Evolutionary conservation across 1,140 invertebrate species (phyloP).

Genomic region (Drosophila paulistorum): DNA sequence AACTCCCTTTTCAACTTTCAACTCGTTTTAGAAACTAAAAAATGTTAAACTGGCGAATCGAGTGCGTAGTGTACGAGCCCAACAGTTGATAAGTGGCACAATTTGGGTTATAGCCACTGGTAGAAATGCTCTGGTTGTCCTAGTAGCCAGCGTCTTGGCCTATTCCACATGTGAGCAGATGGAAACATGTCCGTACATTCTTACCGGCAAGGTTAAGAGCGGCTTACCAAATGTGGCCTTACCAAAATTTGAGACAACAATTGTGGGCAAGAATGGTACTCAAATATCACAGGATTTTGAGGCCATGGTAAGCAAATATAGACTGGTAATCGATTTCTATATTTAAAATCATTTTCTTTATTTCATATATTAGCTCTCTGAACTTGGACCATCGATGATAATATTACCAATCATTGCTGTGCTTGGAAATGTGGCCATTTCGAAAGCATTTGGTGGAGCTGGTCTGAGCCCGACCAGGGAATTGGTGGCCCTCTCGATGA

Average conservation of each 20-base stretch:
- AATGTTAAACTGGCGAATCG: conserved; percentile 84
- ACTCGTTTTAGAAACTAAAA: conserved; percentile 86
- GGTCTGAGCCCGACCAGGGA: conserved; percentile 93
- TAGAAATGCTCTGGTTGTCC: conserved; percentile 90
- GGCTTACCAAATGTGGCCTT: conserved; percentile 86
- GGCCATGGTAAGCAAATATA: conserved; percentile 82
- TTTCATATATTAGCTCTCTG: conserved; percentile 74
- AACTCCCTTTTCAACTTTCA: conserved; percentile 17
- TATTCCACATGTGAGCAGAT: conserved; percentile 83
- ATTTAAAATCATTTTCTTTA: background rate
- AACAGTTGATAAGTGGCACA: conserved; percentile 83
- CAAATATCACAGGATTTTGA: conserved; percentile 82
- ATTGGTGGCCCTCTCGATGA: conserved; percentile 91
- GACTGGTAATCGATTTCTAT: background rate
- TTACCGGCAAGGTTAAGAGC: conserved; percentile 87
- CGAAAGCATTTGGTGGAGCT: conserved; percentile 92
- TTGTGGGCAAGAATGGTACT: conserved; percentile 84
- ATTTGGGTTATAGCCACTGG: conserved; percentile 90
- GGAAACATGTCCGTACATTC: conserved; percentile 85
- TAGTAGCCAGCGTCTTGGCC: conserved; percentile 86
- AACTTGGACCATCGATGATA: conserved; percentile 89
- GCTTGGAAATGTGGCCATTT: conserved; percentile 93
- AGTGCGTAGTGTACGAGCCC: conserved; percentile 45
- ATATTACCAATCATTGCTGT: conserved; percentile 92
- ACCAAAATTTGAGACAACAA: conserved; percentile 86